phyloP scores from a whole-genome alignment of 2,797 vertebrate genomes.

The Enteromius trimaculatus region DNA sequence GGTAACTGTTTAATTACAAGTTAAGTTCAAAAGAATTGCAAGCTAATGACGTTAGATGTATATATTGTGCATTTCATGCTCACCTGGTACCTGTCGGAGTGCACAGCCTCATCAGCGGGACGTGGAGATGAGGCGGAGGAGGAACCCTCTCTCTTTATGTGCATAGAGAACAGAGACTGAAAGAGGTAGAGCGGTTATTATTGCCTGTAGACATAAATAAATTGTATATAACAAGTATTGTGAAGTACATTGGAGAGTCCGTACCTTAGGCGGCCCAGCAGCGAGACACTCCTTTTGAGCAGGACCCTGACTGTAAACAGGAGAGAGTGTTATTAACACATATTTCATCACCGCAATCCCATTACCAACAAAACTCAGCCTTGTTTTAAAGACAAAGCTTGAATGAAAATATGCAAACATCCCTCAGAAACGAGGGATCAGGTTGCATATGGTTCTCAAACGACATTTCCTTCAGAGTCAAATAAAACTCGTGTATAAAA shows the following conservation, averaged over 20 bases:
- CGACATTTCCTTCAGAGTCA: slow-evolving; percentile 12
- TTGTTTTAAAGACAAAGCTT: neutral
- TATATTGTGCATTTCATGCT: slow-evolving; percentile 30
- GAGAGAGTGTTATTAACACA: slow-evolving; percentile 55
- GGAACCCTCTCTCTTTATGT: slow-evolving; percentile 93
- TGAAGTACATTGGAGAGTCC: slow-evolving; percentile 40
- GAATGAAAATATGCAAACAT: neutral
- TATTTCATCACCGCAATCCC: slow-evolving; percentile 38
- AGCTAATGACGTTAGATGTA: neutral
- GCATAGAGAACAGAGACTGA: slow-evolving; percentile 89
- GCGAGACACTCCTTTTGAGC: slow-evolving; percentile 83
- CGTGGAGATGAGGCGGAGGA: slow-evolving; percentile 87
- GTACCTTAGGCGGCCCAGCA: slow-evolving; percentile 83
- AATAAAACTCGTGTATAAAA: slow-evolving; percentile 1
- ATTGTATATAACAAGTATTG: slow-evolving; percentile 37
- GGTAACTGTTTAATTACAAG: neutral
- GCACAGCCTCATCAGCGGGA: slow-evolving; percentile 87
- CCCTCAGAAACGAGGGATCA: neutral
- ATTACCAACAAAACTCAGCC: neutral
- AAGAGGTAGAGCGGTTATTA: slow-evolving; percentile 34
- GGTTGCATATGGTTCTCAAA: neutral
- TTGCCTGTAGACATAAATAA: slow-evolving; percentile 9
- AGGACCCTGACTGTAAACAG: slow-evolving; percentile 82
- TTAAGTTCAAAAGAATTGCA: neutral
- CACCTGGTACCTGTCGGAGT: slow-evolving; percentile 98